phyloP scores from a whole-genome alignment of 2,888 invertebrate species.

The Salpingus planirostris region DNA sequence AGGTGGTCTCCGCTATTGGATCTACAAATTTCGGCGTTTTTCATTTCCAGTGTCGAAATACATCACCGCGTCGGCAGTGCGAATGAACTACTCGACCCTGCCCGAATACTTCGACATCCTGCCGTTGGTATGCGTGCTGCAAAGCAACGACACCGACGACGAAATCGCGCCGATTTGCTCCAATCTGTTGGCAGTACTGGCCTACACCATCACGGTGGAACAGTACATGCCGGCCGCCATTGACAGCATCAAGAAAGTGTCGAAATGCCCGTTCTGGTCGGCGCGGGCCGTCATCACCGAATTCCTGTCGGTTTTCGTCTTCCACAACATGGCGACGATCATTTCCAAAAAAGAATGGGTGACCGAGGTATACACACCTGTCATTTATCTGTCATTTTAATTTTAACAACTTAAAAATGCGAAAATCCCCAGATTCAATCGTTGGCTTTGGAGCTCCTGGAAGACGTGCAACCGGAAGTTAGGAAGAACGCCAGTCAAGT shows the following conservation, averaged over 20 bases:
- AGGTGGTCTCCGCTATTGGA: too few species aligned
- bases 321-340: constrained; percentile 61
- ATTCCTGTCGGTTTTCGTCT: constrained; percentile 61
- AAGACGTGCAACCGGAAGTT: constrained; percentile 70
- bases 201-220: constrained; percentile 53
- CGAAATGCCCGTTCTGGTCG: constrained; percentile 55
- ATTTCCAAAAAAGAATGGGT: constrained; percentile 47
- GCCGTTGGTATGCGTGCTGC: constrained; percentile 60
- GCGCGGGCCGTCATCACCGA: constrained; percentile 57
- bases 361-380: constrained; percentile 36
- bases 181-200: constrained; percentile 57
- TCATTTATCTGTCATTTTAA: too few species aligned
- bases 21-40: too few species aligned
- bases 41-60: constrained; percentile 31
- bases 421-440: constrained; percentile 45
- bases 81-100: constrained; percentile 38
- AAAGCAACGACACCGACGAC: constrained; percentile 69
- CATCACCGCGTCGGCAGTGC: constrained; percentile 29
- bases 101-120: constrained; percentile 52
- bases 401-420: too few species aligned
- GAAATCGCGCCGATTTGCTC: constrained; percentile 63
- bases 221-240: constrained; percentile 53
- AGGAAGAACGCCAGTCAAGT: constrained; percentile 74
- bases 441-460: constrained; percentile 58
- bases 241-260: constrained; percentile 42